phyloP scores from a whole-genome alignment of 2,888 invertebrate genomes.

The Julus scanicus region DNA sequence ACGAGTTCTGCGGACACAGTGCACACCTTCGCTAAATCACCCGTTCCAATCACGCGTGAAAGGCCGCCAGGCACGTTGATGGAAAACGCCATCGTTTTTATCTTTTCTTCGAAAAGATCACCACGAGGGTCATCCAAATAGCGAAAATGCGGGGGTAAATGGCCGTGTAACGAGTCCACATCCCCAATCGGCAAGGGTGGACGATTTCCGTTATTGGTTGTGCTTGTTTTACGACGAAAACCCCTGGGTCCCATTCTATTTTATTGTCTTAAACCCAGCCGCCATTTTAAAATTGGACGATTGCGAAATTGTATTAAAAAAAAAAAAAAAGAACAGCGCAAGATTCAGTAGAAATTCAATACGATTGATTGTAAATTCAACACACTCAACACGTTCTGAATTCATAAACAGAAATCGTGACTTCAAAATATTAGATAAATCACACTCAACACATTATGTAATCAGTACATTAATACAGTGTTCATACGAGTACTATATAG shows the following conservation, averaged over 20 bases:
- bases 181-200: not conserved
- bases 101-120: not conserved
- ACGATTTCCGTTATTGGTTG: not conserved
- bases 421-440: no score
- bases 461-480: no score
- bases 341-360: not conserved
- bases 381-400: not conserved
- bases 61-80: no score
- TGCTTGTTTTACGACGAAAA: not conserved
- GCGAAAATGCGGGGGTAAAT: not conserved
- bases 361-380: not conserved
- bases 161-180: slow-evolving; percentile 12
- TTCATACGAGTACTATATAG: no score
- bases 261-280: not conserved
- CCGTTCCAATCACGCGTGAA: no score
- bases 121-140: not conserved
- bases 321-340: not conserved
- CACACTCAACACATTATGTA: no score
- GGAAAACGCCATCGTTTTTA: not conserved
- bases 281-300: slow-evolving; percentile 20
- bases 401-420: no score
- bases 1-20: no score
- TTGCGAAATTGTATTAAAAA: not conserved
- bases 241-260: not conserved
- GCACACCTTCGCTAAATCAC: no score